phyloP scores from a whole-genome alignment of 35 echinoderm and acorn worm species.

The Amphiura filiformis region DNA sequence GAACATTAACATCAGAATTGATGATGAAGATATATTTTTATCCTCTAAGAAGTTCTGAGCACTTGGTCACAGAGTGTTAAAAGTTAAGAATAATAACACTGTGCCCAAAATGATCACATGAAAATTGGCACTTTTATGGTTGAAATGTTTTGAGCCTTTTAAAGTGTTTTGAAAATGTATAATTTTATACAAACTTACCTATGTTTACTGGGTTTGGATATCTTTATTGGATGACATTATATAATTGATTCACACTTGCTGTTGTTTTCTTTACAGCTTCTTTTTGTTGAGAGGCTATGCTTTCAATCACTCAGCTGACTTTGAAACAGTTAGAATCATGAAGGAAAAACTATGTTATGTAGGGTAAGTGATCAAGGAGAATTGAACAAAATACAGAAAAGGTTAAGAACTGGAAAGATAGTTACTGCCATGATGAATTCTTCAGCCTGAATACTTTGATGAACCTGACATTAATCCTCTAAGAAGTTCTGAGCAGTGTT shows the following conservation, averaged over 20 bases:
- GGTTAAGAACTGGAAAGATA: neutral
- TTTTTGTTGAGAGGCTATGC: slow-evolving; percentile 88
- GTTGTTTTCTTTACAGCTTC: slow-evolving; percentile 50
- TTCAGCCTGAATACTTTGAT: neutral
- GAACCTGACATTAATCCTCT: neutral
- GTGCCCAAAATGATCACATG: too few relatives aligned
- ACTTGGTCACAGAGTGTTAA: too few relatives aligned
- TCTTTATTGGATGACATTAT: too few relatives aligned
- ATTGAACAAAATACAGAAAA: too few relatives aligned
- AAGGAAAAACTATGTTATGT: slow-evolving; percentile 96
- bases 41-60: slow-evolving; percentile 81
- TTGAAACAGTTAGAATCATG: slow-evolving; percentile 94
- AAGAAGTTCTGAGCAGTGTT: slow-evolving; percentile 8
- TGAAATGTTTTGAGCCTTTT: too few relatives aligned
- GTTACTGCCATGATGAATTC: neutral
- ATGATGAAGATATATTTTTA: neutral
- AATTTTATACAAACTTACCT: too few relatives aligned
- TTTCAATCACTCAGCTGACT: slow-evolving; percentile 97
- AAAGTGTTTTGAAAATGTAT: too few relatives aligned
- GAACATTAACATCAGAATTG: neutral
- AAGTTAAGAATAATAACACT: too few relatives aligned
- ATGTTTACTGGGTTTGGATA: too few relatives aligned
- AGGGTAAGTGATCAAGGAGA: slow-evolving; percentile 90
- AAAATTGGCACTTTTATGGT: too few relatives aligned
- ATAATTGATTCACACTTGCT: neutral